Evolutionary conservation across 1,140 invertebrate species (phyloP).

Genomic region (Choristoneura fumiferana): DNA sequence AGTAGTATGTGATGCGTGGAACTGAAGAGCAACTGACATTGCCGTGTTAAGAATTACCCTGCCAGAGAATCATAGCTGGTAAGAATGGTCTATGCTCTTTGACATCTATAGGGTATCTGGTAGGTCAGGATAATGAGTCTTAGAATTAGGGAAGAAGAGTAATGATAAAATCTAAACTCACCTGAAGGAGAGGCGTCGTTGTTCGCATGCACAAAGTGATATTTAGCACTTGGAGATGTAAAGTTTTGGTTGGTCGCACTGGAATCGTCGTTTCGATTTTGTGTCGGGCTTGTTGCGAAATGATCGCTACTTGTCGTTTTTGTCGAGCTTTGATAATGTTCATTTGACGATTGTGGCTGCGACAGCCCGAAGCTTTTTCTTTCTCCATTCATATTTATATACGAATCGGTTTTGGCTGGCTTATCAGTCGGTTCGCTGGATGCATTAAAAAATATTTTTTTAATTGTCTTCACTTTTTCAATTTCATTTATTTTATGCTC

Average conservation of each 20-base stretch:
- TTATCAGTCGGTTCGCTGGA: conserved; percentile 31
- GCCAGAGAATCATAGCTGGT: no score
- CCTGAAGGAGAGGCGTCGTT: conserved; percentile 25
- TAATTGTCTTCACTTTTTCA: conserved; percentile 73
- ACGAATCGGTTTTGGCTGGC: background rate
- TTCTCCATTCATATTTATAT: conserved; percentile 4
- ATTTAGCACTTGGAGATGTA: conserved; percentile 22
- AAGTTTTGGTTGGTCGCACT: conserved; percentile 26
- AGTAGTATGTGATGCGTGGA: background rate
- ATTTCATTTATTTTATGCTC: conserved; percentile 70
- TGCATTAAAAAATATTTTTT: conserved; percentile 69
- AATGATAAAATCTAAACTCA: conserved; percentile 33
- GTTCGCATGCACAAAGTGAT: conserved; percentile 25
- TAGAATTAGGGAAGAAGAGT: no score
- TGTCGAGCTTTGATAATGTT: conserved; percentile 7
- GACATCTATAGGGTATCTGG: no score
- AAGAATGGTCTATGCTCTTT: no score
- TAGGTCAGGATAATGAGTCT: no score
- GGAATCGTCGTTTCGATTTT: conserved; percentile 29
- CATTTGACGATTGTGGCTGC: background rate
- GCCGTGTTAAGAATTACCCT: no score
- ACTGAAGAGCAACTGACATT: no score
- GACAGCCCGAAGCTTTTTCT: conserved; percentile 6
- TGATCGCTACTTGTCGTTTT: conserved; percentile 25
- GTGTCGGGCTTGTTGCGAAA: conserved; percentile 22